phyloP scores from a whole-genome alignment of 2,113 vertebrate species.

The Phrynosoma blainvillii region DNA sequence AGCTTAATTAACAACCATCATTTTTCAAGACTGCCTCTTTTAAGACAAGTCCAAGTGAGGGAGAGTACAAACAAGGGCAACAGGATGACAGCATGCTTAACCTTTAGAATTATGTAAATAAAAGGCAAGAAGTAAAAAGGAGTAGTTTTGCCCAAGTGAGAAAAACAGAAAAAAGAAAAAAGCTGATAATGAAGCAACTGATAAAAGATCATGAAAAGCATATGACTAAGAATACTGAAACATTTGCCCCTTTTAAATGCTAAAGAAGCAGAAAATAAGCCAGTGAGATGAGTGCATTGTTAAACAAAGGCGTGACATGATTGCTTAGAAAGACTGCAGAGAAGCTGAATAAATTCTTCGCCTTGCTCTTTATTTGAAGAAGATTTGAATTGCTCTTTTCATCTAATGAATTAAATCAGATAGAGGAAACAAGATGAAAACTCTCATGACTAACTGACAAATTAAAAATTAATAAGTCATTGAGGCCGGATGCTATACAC shows the following conservation, averaged over 20 bases:
- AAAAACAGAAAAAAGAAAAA: background rate
- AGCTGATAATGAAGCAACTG: background rate
- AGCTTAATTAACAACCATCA: background rate
- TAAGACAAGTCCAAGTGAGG: background rate
- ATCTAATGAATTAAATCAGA: background rate
- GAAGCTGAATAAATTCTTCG: constrained; percentile 4
- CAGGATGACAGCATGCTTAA: background rate
- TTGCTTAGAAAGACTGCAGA: background rate
- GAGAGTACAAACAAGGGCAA: background rate
- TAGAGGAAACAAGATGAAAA: background rate
- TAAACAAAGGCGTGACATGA: background rate
- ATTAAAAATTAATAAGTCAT: constrained; percentile 7
- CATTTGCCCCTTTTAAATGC: background rate
- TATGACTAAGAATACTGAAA: background rate
- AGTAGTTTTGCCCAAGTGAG: background rate
- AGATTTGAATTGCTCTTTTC: background rate
- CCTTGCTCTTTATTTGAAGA: background rate
- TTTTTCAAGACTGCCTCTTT: background rate
- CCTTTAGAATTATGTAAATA: background rate
- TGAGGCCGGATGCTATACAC: background rate
- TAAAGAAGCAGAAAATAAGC: background rate
- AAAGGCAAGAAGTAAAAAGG: background rate
- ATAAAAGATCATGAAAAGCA: background rate
- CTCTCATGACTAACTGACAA: background rate
- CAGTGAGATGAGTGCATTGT: too few relatives aligned